These are phyloP conservation scores for Rotaria macrura DNA, from an alignment of 2,888 invertebrate genomes.

Conservation along the genomic window DNA sequence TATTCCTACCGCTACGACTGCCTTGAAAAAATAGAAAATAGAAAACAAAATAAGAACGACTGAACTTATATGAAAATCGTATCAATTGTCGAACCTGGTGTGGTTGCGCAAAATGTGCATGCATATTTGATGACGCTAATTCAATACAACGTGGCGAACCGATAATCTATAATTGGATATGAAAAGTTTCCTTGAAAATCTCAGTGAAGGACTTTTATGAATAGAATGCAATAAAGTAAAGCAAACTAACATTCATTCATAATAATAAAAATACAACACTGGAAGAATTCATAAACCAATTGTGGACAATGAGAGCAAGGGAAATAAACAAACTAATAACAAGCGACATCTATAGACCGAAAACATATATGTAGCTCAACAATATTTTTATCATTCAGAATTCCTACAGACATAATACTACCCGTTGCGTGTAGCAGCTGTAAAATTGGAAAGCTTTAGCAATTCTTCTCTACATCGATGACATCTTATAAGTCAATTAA, in stretches of 20 bases:
- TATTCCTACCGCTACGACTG: not conserved
- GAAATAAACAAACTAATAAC: not conserved
- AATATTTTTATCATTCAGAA: too few species aligned
- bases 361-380: too few species aligned
- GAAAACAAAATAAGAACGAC: not conserved
- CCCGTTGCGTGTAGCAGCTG: too few species aligned
- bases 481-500: too few species aligned
- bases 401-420: too few species aligned
- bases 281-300: not conserved
- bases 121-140: not conserved
- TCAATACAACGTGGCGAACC: not conserved
- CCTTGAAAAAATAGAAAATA: not conserved
- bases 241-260: not conserved
- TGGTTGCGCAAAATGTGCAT: conserved; percentile 20
- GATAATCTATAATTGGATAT: not conserved
- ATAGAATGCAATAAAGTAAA: not conserved
- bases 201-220: not conserved
- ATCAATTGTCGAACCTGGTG: not conserved
- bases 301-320: not conserved
- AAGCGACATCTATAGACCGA: not conserved
- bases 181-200: not conserved
- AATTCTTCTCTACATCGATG: too few species aligned
- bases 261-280: not conserved
- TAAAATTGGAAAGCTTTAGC: too few species aligned
- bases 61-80: too few species aligned